Percentiles rank a stretch among this genome's conserved stretches.
Conservation (phyloP, 1,140 invertebrate genomes). For the Homarus americanus region DNA sequence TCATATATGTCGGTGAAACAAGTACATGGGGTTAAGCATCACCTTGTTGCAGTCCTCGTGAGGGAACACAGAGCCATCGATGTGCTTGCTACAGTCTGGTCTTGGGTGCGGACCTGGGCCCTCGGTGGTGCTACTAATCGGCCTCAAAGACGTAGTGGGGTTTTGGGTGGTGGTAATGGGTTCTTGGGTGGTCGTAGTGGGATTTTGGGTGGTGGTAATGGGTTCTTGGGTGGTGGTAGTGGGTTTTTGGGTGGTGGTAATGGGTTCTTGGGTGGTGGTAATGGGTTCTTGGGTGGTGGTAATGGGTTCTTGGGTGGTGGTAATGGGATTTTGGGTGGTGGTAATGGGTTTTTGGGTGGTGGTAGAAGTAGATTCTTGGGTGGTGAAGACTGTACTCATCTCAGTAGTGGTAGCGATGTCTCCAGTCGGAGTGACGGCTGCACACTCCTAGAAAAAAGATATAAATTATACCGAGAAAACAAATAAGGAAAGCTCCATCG, state of each 20-base stretch:
- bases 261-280: slow-evolving; percentile 10
- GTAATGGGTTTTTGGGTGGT: too few species aligned
- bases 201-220: background rate
- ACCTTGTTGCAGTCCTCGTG: slow-evolving; percentile 64
- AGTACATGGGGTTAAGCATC: too few species aligned
- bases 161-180: background rate
- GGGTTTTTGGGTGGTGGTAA: slow-evolving; percentile 16
- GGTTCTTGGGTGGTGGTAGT: slow-evolving; percentile 31
- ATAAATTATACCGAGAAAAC: background rate
- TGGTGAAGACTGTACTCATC: slow-evolving; percentile 26
- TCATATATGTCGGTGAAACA: too few species aligned
- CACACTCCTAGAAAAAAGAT: background rate
- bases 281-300: background rate
- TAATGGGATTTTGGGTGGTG: too few species aligned
- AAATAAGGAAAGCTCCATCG: too few species aligned
- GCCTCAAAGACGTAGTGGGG: background rate
- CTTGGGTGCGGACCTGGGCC: background rate
- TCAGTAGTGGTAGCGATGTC: slow-evolving; percentile 31
- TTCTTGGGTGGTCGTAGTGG: slow-evolving; percentile 35
- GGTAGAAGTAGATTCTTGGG: background rate
- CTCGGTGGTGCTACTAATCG: background rate
- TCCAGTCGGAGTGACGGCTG: slow-evolving; percentile 5
- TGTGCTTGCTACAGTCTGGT: slow-evolving; percentile 24
- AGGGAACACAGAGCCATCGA: slow-evolving; percentile 38
- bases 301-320: too few species aligned